A percentile compares a stretch with the other conserved stretches of the same genome.
Conservation (phyloP, 2,888 invertebrate species). For the Caenorhabditis sp. region DNA sequence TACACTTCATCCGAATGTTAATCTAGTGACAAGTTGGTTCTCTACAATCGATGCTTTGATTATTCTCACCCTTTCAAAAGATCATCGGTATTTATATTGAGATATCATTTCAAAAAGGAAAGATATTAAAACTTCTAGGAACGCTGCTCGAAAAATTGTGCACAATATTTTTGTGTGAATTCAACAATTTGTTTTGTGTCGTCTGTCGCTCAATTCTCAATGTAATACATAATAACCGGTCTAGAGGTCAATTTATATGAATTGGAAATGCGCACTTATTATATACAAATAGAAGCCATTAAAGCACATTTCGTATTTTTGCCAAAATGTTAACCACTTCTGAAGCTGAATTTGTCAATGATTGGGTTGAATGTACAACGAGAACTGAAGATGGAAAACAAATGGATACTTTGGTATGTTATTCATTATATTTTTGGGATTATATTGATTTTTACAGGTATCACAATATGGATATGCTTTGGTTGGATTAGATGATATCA, state of each 20-base stretch:
- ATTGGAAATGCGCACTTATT: background rate
- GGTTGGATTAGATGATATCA: conserved; percentile 25
- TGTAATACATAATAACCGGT: background rate
- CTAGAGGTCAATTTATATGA: background rate
- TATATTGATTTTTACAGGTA: conserved; percentile 14
- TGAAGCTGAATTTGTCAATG: conserved; percentile 21
- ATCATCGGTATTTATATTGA: too few species aligned
- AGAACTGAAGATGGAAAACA: conserved; percentile 7
- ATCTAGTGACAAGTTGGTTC: too few species aligned
- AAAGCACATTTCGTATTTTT: background rate
- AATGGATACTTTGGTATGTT: conserved; percentile 12
- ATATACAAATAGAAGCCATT: background rate
- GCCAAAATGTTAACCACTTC: background rate
- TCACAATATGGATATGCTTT: conserved; percentile 39
- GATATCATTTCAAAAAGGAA: too few species aligned
- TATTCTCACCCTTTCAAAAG: too few species aligned
- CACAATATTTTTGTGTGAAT: too few species aligned
- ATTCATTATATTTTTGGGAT: background rate
- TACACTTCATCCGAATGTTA: too few species aligned
- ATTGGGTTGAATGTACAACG: conserved; percentile 23
- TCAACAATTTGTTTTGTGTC: background rate
- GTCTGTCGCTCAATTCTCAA: background rate
- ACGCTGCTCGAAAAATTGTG: too few species aligned
- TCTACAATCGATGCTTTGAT: too few species aligned
- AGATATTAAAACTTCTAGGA: too few species aligned